Base-by-base conservation (phyloP, 1,140 invertebrate genomes). In the Megalopta genalis region DNA sequence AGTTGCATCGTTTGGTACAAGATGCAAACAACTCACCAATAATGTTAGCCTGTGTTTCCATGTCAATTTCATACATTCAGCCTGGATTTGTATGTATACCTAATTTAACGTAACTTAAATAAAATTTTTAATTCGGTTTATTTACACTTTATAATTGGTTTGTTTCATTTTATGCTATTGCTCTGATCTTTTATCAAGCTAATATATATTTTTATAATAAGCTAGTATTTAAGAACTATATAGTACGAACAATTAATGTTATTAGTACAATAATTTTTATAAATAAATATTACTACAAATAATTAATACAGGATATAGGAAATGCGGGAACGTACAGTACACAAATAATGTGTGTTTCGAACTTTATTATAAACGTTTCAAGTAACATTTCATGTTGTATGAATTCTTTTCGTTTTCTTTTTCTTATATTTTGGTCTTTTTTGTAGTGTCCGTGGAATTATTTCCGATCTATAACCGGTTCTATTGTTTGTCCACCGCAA, bases 401-500 rank as follows among this genome's bases (percentile, higher is more conserved):
- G 67, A 73, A 67, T 79, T 67, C 62, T 64, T 52, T 62, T 63
- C 23, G 54, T 54, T 49, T 32, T 57, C 59, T 42, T 32, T 64
- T 69, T 52, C 18, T 73, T 62, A n/a, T 32, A 70, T 49, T 46
- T 66, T 65, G 18, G 12, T 5, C 21, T 46, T 52, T 37, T 52
- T 32, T 7, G 6, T 32, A 21, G 37, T 39, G 21, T 85, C 73
- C 1, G 32, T 76, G 25, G 27, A 87, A 68, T 88, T 90, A 91
- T 74, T 92, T 92, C 42, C 88, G 86, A 66, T 92, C 90, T 21
- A 91, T 83, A 32, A 93, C 88, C 12, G 97, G 97, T 92, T 97
- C 95, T 86, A 98, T 97, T 63, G 97, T 98, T 87, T 96, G 96
- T 74, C 98, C 98, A 88, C 97, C 96, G 89, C 97, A 95, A 93